These are phyloP conservation scores for Otocyon megalotis DNA, from an alignment of 2,113 vertebrate species.

Conservation along the genomic window DNA sequence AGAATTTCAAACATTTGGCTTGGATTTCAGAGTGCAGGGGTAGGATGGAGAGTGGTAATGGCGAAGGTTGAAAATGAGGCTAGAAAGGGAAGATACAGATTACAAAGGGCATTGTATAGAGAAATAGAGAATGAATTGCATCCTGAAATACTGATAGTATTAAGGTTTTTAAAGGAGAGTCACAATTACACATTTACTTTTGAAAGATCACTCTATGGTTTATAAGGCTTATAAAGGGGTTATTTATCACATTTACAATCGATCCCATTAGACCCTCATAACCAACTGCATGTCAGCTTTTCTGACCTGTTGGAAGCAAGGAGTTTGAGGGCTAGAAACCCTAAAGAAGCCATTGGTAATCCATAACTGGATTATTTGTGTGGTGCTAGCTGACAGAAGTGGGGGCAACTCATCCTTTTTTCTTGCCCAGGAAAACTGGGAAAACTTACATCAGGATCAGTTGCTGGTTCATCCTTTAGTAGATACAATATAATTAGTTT, in stretches of 20 bases:
- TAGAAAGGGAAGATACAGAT: neutral
- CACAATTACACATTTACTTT: neutral
- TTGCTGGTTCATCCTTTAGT: neutral
- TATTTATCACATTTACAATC: neutral
- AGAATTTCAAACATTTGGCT: constrained; percentile 9
- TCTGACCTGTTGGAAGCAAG: neutral
- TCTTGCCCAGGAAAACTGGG: neutral
- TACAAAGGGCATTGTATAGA: neutral
- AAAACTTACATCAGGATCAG: constrained; percentile 45
- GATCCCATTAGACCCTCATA: neutral
- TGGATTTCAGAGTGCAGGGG: neutral
- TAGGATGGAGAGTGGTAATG: neutral
- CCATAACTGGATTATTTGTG: neutral
- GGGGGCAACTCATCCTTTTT: neutral
- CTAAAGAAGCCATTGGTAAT: neutral
- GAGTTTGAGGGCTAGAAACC: neutral
- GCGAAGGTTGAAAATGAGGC: neutral
- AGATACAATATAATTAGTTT: no score
- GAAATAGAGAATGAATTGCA: constrained; percentile 29
- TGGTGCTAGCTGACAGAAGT: neutral
- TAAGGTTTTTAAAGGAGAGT: constrained; percentile 26
- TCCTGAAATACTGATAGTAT: neutral
- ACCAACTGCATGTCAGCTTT: neutral
- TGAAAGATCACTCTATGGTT: neutral
- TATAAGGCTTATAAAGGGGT: neutral